A percentile compares a stretch with the other conserved stretches of the same genome.
These are phyloP conservation scores for Megamerina dolium DNA, from an alignment of 2,888 invertebrate genomes.

Conservation along the genomic window DNA sequence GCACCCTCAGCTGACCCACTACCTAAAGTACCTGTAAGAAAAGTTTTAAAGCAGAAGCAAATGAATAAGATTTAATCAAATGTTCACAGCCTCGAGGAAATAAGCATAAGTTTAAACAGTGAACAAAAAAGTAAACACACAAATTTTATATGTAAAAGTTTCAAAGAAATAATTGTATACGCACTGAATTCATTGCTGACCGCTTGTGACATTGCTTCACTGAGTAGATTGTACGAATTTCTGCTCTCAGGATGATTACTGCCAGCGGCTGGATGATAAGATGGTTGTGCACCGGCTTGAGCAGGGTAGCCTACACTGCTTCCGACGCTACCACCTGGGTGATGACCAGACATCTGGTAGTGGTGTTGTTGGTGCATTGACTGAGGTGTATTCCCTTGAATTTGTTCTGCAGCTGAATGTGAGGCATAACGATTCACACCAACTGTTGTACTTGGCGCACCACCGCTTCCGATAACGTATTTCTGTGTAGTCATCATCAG, in stretches of 20 bases:
- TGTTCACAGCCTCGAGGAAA: too few relatives aligned
- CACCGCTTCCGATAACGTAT: slow-evolving; percentile 29
- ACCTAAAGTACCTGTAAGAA: slow-evolving; percentile 38
- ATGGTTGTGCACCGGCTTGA: slow-evolving; percentile 19
- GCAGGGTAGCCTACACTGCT: slow-evolving; percentile 19
- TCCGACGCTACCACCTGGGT: slow-evolving; percentile 15
- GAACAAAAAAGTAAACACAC: not conserved
- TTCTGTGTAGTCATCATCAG: slow-evolving; percentile 26
- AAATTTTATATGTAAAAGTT: too few relatives aligned
- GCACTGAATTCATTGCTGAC: slow-evolving; percentile 54
- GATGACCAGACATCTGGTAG: slow-evolving; percentile 18
- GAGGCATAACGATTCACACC: slow-evolving; percentile 25
- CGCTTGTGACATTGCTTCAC: slow-evolving; percentile 56
- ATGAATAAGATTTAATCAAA: slow-evolving; percentile 1
- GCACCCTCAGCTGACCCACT: slow-evolving; percentile 44
- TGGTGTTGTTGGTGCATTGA: slow-evolving; percentile 10
- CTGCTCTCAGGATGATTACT: slow-evolving; percentile 33
- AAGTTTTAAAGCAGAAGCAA: slow-evolving; percentile 2
- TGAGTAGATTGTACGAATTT: slow-evolving; percentile 52
- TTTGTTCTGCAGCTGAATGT: slow-evolving; percentile 16
- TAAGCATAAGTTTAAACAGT: not conserved
- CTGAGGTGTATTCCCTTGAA: slow-evolving; percentile 16
- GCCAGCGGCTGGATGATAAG: slow-evolving; percentile 28
- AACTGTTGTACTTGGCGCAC: slow-evolving; percentile 30
- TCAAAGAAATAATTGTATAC: too few relatives aligned